Evolutionary conservation across 2,888 invertebrate species (phyloP).

Genomic region (Diarsia brunnea): DNA sequence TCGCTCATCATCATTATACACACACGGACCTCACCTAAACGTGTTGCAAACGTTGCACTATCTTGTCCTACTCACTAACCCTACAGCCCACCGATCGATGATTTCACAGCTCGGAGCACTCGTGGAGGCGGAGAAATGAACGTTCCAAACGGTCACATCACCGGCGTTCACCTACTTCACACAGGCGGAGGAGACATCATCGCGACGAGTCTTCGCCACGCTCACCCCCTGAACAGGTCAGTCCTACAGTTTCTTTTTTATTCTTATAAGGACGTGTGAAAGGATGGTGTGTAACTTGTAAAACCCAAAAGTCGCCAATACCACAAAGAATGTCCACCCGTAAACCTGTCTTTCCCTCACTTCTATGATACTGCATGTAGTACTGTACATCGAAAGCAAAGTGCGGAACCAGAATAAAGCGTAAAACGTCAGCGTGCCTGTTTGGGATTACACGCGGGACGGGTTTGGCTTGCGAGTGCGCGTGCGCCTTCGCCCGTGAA

Average conservation of each 20-base stretch:
- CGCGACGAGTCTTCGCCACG: constrained; percentile 88
- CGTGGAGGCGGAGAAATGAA: constrained; percentile 95
- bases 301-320: constrained; percentile 81
- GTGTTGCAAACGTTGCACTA: constrained; percentile 70
- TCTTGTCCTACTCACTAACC: constrained; percentile 85
- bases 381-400: constrained; percentile 79
- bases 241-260: constrained; percentile 80
- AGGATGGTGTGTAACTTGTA: constrained; percentile 75
- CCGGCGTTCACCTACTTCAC: constrained; percentile 95
- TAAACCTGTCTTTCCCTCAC: constrained; percentile 78
- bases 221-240: constrained; percentile 89
- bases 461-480: constrained; percentile 88
- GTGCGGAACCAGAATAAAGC: constrained; percentile 88
- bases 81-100: constrained; percentile 90
- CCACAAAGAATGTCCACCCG: constrained; percentile 85
- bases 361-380: constrained; percentile 71
- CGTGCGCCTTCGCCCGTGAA: constrained; percentile 90
- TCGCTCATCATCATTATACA: constrained; percentile 66
- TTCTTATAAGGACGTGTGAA: constrained; percentile 77
- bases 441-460: constrained; percentile 86
- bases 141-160: constrained; percentile 96
- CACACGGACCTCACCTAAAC: constrained; percentile 82
- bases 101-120: constrained; percentile 94
- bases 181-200: constrained; percentile 93
- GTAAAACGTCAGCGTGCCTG: constrained; percentile 86